A percentile compares a stretch with the other conserved stretches of the same genome.
phyloP scores from a whole-genome alignment of 2,113 vertebrate species.

The Hypocryptadius cinnamomeus region DNA sequence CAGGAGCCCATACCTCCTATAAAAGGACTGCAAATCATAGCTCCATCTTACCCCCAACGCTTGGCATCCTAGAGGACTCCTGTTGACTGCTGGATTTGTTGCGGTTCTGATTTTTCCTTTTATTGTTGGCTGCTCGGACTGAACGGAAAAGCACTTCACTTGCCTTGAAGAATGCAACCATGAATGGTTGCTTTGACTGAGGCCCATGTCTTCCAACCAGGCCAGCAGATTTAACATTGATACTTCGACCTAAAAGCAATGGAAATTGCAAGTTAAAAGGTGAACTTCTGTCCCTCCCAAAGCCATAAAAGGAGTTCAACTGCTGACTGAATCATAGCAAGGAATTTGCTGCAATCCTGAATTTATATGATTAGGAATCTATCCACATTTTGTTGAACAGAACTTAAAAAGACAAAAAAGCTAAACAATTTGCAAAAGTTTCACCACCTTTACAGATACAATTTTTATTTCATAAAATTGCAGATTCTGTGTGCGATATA shows the following conservation, averaged over 20 bases:
- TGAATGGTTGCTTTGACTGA: constrained; percentile 95
- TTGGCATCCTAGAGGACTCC: constrained; percentile 82
- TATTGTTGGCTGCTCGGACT: constrained; percentile 86
- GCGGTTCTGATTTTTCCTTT: constrained; percentile 89
- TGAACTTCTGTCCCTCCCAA: not conserved
- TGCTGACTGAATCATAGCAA: not conserved
- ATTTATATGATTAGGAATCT: not conserved
- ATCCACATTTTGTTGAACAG: not conserved
- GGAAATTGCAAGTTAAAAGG: not conserved
- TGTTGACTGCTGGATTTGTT: constrained; percentile 88
- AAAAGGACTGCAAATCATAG: not conserved
- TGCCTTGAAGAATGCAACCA: constrained; percentile 98
- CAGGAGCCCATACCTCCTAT: not conserved
- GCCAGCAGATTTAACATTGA: constrained; percentile 92
- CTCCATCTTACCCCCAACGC: constrained; percentile 77
- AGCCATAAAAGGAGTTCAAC: not conserved
- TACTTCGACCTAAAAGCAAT: constrained; percentile 82
- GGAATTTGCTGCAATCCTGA: not conserved
- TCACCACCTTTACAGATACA: not conserved
- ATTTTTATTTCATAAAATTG: not conserved
- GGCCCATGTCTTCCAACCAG: constrained; percentile 91
- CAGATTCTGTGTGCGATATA: not conserved
- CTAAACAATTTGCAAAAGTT: not conserved
- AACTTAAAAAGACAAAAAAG: not conserved
- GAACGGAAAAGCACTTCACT: constrained; percentile 95